Evolutionary conservation across 2,888 invertebrate genomes (phyloP).

Genomic region (Pachliopta kotzebuea): DNA sequence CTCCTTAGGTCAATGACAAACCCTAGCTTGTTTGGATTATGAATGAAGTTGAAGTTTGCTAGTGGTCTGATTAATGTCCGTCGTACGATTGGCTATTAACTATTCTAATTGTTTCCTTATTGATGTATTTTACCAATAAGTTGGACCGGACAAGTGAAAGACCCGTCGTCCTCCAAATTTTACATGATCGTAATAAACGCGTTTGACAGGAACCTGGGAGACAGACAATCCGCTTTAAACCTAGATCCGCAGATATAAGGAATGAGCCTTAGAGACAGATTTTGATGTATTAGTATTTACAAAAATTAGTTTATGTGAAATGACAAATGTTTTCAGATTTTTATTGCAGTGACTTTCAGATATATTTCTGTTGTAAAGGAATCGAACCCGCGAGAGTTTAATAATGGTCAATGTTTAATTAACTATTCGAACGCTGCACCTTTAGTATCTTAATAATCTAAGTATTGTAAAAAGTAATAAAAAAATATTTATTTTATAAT

Average conservation of each 20-base stretch:
- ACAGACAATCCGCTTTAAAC: too few species aligned
- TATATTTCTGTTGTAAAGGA: too few species aligned
- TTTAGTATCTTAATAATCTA: background rate
- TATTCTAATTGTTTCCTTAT: constrained; percentile 2
- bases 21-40: constrained; percentile 21
- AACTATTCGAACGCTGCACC: background rate
- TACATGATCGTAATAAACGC: background rate
- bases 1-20: constrained; percentile 19
- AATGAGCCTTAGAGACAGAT: too few species aligned
- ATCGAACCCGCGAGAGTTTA: too few species aligned
- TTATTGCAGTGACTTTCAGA: too few species aligned
- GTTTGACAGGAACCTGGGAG: too few species aligned
- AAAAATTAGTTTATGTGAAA: too few species aligned
- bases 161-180: background rate
- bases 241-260: too few species aligned
- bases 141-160: background rate
- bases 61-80: constrained; percentile 3
- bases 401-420: too few species aligned
- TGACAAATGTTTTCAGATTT: too few species aligned
- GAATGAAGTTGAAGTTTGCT: constrained; percentile 27
- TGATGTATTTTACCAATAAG: background rate
- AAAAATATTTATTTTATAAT: background rate
- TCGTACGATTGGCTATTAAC: background rate
- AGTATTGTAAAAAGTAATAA: background rate
- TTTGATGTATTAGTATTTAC: too few species aligned